Evolutionary conservation across 2,888 invertebrate species (phyloP), one percentile per base, ranked within the genome.

Genomic region (Callinectes sapidus): DNA sequence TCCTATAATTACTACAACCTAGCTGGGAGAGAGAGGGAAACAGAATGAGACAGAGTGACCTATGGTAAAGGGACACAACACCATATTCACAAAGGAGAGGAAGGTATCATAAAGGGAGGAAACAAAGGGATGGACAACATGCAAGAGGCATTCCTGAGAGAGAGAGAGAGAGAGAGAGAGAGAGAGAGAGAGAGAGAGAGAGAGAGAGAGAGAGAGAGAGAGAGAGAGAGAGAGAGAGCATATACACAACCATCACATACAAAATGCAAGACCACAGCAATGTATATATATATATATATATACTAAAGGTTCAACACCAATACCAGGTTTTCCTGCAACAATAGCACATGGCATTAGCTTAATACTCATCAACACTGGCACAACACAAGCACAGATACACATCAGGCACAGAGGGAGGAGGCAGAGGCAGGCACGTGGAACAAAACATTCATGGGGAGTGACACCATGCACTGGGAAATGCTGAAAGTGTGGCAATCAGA

Each of bases 141-240:
- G 92, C 92, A 90, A 35, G 81, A 81, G 54, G 35, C 92, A 92
- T 90, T 92, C 90, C 86, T 54, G 81, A 71, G 54, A 87, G 87
- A 87, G 87, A 87, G 54, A 87, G 87, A 87, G 87, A 88, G 88
- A 54, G 81, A 81, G 81, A 81, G 81, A 81, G 81, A 81, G 35
- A 71, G 71, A 71, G 87, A 35, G 87, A 87, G 87, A 39, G 39
- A 39, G 39, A 35, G 87, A 87, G 87, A 87, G 87, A 87, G 87
- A 35, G 87, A 87, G 87, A 87, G 87, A 87, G 87, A 87, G 87
- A 87, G 87, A 87, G 87, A 87, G 87, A 87, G 87, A 87, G 87
- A 87, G 87, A 87, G 87, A 87, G 87, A 87, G 87, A 87, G 87
- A 87, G 87, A 88, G 88, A 54, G 81, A 81, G 81, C 48, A 87